Evolutionary conservation across 92 coral and sea anemone genomes (phyloP).

Genomic region (Parazoanthus swiftii): DNA sequence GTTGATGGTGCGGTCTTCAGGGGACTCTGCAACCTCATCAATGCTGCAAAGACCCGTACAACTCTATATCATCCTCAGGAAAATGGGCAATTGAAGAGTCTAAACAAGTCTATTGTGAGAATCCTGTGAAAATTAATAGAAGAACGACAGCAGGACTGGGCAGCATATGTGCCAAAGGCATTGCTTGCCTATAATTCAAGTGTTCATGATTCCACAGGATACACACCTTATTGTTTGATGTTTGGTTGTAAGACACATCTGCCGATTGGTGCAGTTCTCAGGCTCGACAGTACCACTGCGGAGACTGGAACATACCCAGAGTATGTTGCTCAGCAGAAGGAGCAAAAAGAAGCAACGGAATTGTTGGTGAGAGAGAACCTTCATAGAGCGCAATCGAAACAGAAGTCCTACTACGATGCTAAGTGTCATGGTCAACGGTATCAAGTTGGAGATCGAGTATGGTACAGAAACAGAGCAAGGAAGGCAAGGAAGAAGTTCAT

Average conservation of each 20-base stretch:
- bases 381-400: slow-evolving; percentile 2
- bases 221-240: slow-evolving; percentile 43
- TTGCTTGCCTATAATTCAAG: slow-evolving; percentile 42
- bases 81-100: slow-evolving; percentile 6
- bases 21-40: slow-evolving; percentile 47
- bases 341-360: slow-evolving; percentile 39
- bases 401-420: no score
- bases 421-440: slow-evolving; percentile 11
- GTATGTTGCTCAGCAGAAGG: slow-evolving; percentile 38
- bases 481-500: not conserved
- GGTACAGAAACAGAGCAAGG: slow-evolving; percentile 46
- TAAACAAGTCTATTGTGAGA: slow-evolving; percentile 27
- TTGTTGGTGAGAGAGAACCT: slow-evolving; percentile 37
- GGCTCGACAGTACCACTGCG: slow-evolving; percentile 17
- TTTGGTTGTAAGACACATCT: slow-evolving; percentile 43
- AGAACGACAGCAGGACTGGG: slow-evolving; percentile 42
- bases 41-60: slow-evolving; percentile 38
- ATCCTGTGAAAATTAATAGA: not conserved
- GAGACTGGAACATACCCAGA: slow-evolving; percentile 31
- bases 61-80: slow-evolving; percentile 31
- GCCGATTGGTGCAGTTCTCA: slow-evolving; percentile 36
- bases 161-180: slow-evolving; percentile 40
- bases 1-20: slow-evolving; percentile 39
- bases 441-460: slow-evolving; percentile 41
- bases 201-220: slow-evolving; percentile 50